A percentile compares a stretch with the other conserved stretches of the same genome.
Evolutionary conservation across 2,888 invertebrate species (phyloP).

Genomic region (Diloba caeruleocephala): DNA sequence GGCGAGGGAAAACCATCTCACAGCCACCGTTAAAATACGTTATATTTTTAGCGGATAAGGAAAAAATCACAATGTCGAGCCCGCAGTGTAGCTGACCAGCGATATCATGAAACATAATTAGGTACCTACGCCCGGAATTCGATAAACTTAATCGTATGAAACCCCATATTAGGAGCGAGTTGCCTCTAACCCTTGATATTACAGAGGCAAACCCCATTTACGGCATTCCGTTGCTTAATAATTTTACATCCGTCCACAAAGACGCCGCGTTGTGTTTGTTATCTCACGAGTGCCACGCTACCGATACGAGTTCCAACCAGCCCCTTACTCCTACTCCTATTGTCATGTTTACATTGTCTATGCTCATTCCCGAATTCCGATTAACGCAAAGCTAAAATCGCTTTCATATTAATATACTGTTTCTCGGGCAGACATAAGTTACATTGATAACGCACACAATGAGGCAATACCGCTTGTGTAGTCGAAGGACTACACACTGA

Average conservation of each 20-base stretch:
- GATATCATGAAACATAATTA: constrained; percentile 59
- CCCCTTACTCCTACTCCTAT: constrained; percentile 78
- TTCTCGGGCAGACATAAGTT: constrained; percentile 40
- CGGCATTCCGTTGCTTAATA: constrained; percentile 81
- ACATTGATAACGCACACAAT: constrained; percentile 41
- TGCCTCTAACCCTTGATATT: constrained; percentile 69
- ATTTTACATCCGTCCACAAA: constrained; percentile 85
- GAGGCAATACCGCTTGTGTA: constrained; percentile 37
- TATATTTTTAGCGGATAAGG: constrained; percentile 48
- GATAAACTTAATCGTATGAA: constrained; percentile 69
- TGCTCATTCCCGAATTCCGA: constrained; percentile 85
- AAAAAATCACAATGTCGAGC: constrained; percentile 47
- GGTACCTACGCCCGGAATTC: constrained; percentile 60
- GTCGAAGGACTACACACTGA: constrained; percentile 42
- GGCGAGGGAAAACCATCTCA: constrained; percentile 56
- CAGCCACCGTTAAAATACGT: constrained; percentile 52
- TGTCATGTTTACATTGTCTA: constrained; percentile 88
- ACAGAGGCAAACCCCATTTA: constrained; percentile 71
- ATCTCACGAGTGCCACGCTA: constrained; percentile 85
- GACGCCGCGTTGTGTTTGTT: constrained; percentile 82
- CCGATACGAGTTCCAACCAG: constrained; percentile 81
- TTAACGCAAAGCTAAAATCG: constrained; percentile 78
- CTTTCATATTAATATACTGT: constrained; percentile 63
- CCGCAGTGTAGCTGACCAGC: constrained; percentile 41
- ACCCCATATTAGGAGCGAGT: constrained; percentile 59